phyloP scores from a whole-genome alignment of 2,113 vertebrate species.

The Ammodytes marinus region DNA sequence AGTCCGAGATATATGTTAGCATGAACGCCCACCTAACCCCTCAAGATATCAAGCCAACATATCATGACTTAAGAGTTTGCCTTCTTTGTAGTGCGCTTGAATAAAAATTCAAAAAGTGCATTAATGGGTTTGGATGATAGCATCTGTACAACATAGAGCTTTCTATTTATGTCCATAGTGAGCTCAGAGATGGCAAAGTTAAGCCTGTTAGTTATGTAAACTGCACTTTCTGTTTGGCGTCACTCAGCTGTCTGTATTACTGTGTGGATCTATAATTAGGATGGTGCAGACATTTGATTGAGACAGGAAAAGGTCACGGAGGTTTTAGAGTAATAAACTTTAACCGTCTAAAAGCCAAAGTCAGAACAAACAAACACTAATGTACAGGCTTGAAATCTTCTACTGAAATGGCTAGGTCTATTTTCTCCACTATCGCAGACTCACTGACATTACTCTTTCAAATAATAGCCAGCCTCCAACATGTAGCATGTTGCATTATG shows the following conservation, averaged over 20 bases:
- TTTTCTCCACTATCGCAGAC: neutral
- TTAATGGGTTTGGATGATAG: constrained; percentile 64
- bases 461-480: neutral
- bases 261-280: constrained; percentile 49
- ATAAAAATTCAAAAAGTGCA: constrained; percentile 43
- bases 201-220: constrained; percentile 54
- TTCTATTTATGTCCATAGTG: constrained; percentile 55
- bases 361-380: neutral
- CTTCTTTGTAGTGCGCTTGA: constrained; percentile 1
- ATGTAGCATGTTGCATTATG: constrained; percentile 20
- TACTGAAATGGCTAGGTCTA: neutral
- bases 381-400: neutral
- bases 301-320: constrained; percentile 31
- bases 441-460: neutral
- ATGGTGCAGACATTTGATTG: constrained; percentile 30
- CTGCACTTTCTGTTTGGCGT: constrained; percentile 46
- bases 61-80: constrained; percentile 12
- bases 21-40: constrained; percentile 15
- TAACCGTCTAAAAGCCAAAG: constrained; percentile 14
- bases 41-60: constrained; percentile 45
- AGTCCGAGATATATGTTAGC: too few relatives aligned
- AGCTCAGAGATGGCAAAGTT: constrained; percentile 60
- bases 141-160: constrained; percentile 17
- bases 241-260: constrained; percentile 42
- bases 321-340: constrained; percentile 44